A percentile compares a stretch with the other conserved stretches of the same genome.
Evolutionary conservation across 2,888 invertebrate species (phyloP).

Genomic region (Pterostichus niger): DNA sequence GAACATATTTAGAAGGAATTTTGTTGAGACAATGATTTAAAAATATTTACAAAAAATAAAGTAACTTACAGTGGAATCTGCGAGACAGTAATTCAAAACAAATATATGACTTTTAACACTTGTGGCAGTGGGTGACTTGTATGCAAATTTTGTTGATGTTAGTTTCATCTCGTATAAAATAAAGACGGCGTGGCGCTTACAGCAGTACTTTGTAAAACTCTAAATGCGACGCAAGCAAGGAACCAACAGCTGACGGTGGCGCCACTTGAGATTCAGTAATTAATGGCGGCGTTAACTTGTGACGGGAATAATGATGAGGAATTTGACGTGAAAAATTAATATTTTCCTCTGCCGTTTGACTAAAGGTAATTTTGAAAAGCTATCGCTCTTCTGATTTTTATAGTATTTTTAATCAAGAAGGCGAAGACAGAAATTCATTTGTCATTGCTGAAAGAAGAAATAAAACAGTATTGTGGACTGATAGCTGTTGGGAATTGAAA

Average conservation of each 20-base stretch:
- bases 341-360: slow-evolving; percentile 34
- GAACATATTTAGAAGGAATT: neutral
- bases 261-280: slow-evolving; percentile 41
- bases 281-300: slow-evolving; percentile 61
- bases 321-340: slow-evolving; percentile 60
- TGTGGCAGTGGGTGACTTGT: neutral
- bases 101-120: too few species aligned
- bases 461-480: slow-evolving; percentile 31
- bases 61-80: too few species aligned
- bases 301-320: slow-evolving; percentile 61
- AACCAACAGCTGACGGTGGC: slow-evolving; percentile 29
- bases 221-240: slow-evolving; percentile 1
- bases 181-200: slow-evolving; percentile 12
- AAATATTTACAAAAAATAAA: too few species aligned
- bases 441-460: slow-evolving; percentile 25
- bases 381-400: slow-evolving; percentile 51
- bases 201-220: slow-evolving; percentile 24
- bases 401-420: slow-evolving; percentile 48
- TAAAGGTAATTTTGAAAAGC: slow-evolving; percentile 36
- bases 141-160: slow-evolving; percentile 30
- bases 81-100: too few species aligned
- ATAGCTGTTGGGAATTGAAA: slow-evolving; percentile 15
- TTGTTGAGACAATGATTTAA: slow-evolving; percentile 1
- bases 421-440: slow-evolving; percentile 33
- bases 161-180: slow-evolving; percentile 29